A percentile compares a stretch with the other conserved stretches of the same genome.
phyloP scores from a whole-genome alignment of 2,113 vertebrate genomes.

The Burhinus bistriatus region DNA sequence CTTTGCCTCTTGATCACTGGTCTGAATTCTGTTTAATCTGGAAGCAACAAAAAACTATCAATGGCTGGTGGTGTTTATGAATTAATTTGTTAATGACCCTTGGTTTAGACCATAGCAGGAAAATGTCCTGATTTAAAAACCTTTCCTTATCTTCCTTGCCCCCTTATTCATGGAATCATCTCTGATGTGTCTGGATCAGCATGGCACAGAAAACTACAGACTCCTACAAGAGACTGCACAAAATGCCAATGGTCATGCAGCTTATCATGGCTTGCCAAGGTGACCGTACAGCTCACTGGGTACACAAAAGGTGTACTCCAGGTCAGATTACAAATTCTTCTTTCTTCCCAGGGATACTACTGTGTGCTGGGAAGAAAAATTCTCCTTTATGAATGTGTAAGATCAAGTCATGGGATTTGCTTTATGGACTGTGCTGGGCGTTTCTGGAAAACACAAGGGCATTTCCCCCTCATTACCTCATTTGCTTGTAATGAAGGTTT shows the following conservation, averaged over 20 bases:
- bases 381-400: neutral
- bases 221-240: neutral
- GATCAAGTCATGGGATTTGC: neutral
- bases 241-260: neutral
- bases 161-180: neutral
- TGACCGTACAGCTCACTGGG: accelerated
- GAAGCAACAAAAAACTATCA: neutral
- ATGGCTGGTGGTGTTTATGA: neutral
- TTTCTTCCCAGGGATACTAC: neutral
- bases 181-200: neutral
- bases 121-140: neutral
- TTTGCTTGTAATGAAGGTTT: neutral
- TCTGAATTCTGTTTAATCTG: conserved; percentile 25
- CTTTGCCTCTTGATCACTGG: neutral
- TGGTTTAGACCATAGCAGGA: neutral
- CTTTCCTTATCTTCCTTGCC: neutral
- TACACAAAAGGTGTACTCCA: neutral
- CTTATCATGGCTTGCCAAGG: neutral
- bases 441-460: neutral
- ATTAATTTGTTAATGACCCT: neutral
- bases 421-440: neutral
- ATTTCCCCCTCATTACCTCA: neutral
- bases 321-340: neutral
- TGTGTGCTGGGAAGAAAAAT: neutral
- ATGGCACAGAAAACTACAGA: neutral